Base-by-base conservation (phyloP, 2,888 invertebrate species). In the Gymnosoma rotundatum region DNA sequence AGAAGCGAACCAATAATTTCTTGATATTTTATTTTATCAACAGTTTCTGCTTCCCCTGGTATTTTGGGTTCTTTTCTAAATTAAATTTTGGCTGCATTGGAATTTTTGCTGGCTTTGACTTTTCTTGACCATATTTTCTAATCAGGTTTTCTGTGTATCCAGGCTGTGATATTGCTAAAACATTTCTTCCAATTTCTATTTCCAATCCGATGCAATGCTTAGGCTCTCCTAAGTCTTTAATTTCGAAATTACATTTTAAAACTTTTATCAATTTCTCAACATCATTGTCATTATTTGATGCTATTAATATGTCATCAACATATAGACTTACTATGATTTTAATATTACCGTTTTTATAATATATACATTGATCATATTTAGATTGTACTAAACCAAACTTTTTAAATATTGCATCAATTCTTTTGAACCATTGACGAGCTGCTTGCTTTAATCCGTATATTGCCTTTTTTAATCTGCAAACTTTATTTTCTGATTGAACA, bases 101-200 rank as follows among this genome's bases (percentile, higher is more conserved):
- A 63, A 74, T 25, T 75, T 66, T 75, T 6, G 48, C 16, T 32
- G 56, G 45, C 36, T 63, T 74, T 20, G 54, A 63, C 18, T 75
- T 56, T 54, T 66, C 64, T 18, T 56, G 66, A 16, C 56, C 56
- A 66, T 54, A 75, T 66, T 75, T 75, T 56, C 56, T 38, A n/a
- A 45, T 32, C 2, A 64, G 32, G n/a, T 64, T 64, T 25, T n/a
- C 32, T 32, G 25, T 64, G 6, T 64, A 48, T 48, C 64, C 64
- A 48, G 25, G 61, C 12, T 61, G 61, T 12, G 20, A 50, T n/a
- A 9, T 25, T 25, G 25, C 25, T 25, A 25, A 25, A 25, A n/a
- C 10, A n/a, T 48, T 21, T 9, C 12, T 64, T 48, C 9, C 25
- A 1, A 61, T 42, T 61, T 42, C 42, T 42, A 61, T 42, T 38